Conservation (phyloP, 2,113 vertebrate species). For the Percina caprodes region DNA sequence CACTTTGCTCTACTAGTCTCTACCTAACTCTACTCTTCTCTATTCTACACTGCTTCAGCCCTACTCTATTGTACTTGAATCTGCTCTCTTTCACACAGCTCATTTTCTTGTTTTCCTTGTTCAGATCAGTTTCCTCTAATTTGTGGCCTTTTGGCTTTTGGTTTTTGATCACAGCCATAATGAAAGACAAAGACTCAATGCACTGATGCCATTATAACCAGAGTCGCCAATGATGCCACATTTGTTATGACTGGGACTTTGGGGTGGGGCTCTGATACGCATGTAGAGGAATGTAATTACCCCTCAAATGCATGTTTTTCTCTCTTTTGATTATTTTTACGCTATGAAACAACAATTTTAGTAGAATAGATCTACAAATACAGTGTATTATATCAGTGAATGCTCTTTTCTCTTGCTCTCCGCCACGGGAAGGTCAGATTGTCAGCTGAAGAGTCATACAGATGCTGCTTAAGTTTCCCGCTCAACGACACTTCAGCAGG, state of each 20-base stretch:
- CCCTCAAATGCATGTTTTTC: slow-evolving; percentile 16
- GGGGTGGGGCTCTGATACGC: slow-evolving; percentile 42
- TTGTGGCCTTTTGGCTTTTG: slow-evolving; percentile 51
- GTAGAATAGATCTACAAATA: not conserved
- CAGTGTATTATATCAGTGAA: too few relatives aligned
- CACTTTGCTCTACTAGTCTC: not conserved
- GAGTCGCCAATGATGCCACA: slow-evolving; percentile 61
- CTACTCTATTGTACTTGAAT: not conserved
- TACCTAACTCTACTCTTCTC: not conserved
- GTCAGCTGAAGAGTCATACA: not conserved
- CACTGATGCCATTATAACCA: slow-evolving; percentile 62
- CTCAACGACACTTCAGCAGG: not conserved
- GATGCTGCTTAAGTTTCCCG: not conserved
- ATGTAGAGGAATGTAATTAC: slow-evolving; percentile 34
- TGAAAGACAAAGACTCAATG: slow-evolving; percentile 61
- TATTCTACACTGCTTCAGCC: not conserved
- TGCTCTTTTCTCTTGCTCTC: not conserved
- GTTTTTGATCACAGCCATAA: slow-evolving; percentile 64
- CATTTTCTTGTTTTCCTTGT: slow-evolving; percentile 55
- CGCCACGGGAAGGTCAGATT: slow-evolving; percentile 4
- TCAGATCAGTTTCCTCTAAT: slow-evolving; percentile 58
- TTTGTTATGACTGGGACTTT: slow-evolving; percentile 63
- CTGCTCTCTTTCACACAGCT: slow-evolving; percentile 34
- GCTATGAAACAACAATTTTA: slow-evolving; percentile 2
- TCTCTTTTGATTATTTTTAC: slow-evolving; percentile 13